A percentile compares a stretch with the other conserved stretches of the same genome.
Conservation (phyloP, 2,888 invertebrate genomes). For the Nemurella pictetii region DNA sequence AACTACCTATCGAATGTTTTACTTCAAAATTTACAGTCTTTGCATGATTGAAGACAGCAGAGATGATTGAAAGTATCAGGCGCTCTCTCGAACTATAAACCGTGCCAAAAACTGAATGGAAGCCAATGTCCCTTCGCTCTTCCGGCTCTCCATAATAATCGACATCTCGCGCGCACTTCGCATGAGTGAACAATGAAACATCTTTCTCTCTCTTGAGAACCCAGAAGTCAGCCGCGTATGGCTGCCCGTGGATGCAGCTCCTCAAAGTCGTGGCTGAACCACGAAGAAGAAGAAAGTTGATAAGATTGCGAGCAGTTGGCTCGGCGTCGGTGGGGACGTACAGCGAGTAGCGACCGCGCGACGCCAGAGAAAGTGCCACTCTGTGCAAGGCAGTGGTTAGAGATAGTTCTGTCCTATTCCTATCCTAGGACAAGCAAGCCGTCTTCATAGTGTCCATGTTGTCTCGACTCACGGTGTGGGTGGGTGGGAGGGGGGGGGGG, state of each 20-base stretch:
- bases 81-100: not conserved
- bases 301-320: not conserved
- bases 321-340: not conserved
- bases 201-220: slow-evolving; percentile 12
- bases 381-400: not conserved
- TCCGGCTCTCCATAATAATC: slow-evolving; percentile 26
- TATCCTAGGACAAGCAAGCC: no score
- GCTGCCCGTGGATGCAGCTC: not conserved
- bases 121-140: not conserved
- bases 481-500: not conserved
- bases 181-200: slow-evolving; percentile 24
- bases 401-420: not conserved
- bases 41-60: not conserved
- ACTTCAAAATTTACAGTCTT: no score
- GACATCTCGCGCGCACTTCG: not conserved
- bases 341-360: not conserved
- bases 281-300: slow-evolving; percentile 22
- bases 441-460: no score
- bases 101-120: slow-evolving; percentile 18
- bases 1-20: no score
- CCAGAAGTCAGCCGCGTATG: not conserved
- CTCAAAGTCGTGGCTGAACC: not conserved
- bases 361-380: slow-evolving; percentile 19
- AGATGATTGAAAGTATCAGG: slow-evolving; percentile 8
- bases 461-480: no score